These are phyloP conservation scores for Chrysolina haemoptera DNA, from an alignment of 2,888 invertebrate genomes.

Conservation along the genomic window DNA sequence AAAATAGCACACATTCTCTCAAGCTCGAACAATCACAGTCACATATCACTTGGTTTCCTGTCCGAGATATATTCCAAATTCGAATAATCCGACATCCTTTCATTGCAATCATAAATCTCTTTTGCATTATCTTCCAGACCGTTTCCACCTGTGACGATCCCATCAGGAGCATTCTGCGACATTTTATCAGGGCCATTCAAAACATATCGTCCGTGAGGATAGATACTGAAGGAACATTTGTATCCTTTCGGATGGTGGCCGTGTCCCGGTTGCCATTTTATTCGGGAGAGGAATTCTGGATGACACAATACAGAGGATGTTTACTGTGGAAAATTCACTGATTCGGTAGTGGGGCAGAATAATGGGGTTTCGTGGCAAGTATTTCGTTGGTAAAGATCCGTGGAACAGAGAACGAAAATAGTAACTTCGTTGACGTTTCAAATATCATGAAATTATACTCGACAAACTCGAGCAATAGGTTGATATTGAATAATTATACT, in stretches of 20 bases:
- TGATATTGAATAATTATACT: no score
- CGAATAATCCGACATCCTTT: conserved; percentile 50
- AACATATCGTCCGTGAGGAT: conserved; percentile 68
- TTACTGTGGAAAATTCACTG: neutral
- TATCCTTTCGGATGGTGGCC: conserved; percentile 22
- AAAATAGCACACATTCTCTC: neutral
- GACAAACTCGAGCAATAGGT: no score
- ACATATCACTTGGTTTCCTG: conserved; percentile 2
- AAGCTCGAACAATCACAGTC: neutral
- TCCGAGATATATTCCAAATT: conserved; percentile 8
- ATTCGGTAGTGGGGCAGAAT: neutral
- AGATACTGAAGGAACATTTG: conserved; percentile 58
- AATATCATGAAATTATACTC: no score
- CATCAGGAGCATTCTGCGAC: conserved; percentile 67
- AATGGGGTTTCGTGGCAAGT: neutral
- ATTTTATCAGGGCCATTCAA: conserved; percentile 69
- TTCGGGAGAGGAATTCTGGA: conserved; percentile 12
- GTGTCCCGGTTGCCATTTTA: conserved; percentile 23
- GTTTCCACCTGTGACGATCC: conserved; percentile 70
- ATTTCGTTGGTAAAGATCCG: neutral
- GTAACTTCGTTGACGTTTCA: no score
- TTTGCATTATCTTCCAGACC: conserved; percentile 69
- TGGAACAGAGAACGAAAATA: neutral
- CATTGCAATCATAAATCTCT: conserved; percentile 64
- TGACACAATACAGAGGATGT: conserved; percentile 7